Base-by-base conservation (phyloP, 2,888 invertebrate genomes). In the Trilocha varians region DNA sequence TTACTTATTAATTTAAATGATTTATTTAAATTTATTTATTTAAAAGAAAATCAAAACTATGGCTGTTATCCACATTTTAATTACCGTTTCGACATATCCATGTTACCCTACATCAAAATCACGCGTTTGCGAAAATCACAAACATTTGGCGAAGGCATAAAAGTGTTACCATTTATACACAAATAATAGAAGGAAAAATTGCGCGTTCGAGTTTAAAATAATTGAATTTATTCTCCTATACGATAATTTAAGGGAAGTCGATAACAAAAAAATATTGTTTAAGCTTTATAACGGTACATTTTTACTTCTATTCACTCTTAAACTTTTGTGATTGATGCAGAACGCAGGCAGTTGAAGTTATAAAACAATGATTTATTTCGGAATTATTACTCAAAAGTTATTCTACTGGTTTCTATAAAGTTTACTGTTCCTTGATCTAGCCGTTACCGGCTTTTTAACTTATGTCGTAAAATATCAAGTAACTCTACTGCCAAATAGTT, bases 101-200 rank as follows among this genome's bases (percentile, higher is more conserved):
- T 40, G 54, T 35, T 37, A 56, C 49, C 49, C 45, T 49, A 46
- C 37, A 53, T 36, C 39, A 36, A 38, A 50, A 47, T 49, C 38
- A 38, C 38, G 46, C 15, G 36, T 1, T 11, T 11, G 16, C 32
- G 44, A 46, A 47, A 52, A 41, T 42, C 45, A 46, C 42, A 53
- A 63, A 49, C 63, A 65, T 67, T 64, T 61, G 62, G 59, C 52
- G 44, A 53, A 64, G 53, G 47, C 59, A 67, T 66, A 59, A 65
- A 25, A 59, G 50, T 57, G 55, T 46, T 53, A 47, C 47, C 54
- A 50, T 56, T 67, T 62, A 67, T 63, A 55, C 64, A 44, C 60
- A 66, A 57, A 62, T 66, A 48, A 65, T 70, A 68, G 67, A 55
- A 49, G 49, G 57, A 61, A 64, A 59, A 55, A 52, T 63, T 57